Percentiles rank a stretch among this genome's conserved stretches.
These are phyloP conservation scores for Podocnemis expansa DNA, from an alignment of 2,113 vertebrate genomes.

Conservation along the genomic window DNA sequence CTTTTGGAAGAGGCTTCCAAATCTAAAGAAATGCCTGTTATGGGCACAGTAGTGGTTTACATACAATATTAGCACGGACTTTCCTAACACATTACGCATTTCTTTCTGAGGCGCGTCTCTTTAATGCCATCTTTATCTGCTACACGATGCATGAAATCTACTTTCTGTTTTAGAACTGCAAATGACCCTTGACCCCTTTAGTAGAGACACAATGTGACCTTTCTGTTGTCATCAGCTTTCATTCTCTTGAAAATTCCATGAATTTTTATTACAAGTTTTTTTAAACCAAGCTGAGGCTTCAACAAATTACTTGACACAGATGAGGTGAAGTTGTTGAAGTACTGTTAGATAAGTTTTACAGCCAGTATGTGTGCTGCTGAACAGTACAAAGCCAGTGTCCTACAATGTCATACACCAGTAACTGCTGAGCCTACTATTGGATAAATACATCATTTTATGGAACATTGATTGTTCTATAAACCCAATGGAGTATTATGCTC, in stretches of 20 bases:
- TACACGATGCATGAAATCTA: constrained; percentile 97
- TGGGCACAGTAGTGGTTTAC: constrained; percentile 57
- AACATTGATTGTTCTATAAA: constrained; percentile 94
- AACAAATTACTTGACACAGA: constrained; percentile 91
- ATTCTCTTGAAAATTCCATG: constrained; percentile 95
- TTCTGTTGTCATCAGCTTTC: constrained; percentile 93
- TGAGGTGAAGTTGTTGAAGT: constrained; percentile 91
- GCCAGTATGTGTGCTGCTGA: constrained; percentile 79
- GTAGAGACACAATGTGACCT: constrained; percentile 95
- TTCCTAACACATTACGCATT: constrained; percentile 43
- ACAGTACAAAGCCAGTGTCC: constrained; percentile 81
- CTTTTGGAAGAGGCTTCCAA: constrained; percentile 45
- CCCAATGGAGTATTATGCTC: constrained; percentile 90
- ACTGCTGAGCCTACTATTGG: constrained; percentile 88
- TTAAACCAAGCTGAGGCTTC: constrained; percentile 84
- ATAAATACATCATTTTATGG: constrained; percentile 93
- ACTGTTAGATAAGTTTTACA: constrained; percentile 88
- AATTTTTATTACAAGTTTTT: constrained; percentile 97
- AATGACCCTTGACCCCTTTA: constrained; percentile 85
- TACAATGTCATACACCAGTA: constrained; percentile 85
- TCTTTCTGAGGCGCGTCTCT: constrained; percentile 73
- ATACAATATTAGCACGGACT: constrained; percentile 58
- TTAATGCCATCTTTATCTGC: constrained; percentile 95
- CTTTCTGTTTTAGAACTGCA: constrained; percentile 91
- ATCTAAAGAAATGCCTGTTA: constrained; percentile 42